phyloP scores from a whole-genome alignment of 2,113 vertebrate species.

The Ailuropoda melanoleuca region DNA sequence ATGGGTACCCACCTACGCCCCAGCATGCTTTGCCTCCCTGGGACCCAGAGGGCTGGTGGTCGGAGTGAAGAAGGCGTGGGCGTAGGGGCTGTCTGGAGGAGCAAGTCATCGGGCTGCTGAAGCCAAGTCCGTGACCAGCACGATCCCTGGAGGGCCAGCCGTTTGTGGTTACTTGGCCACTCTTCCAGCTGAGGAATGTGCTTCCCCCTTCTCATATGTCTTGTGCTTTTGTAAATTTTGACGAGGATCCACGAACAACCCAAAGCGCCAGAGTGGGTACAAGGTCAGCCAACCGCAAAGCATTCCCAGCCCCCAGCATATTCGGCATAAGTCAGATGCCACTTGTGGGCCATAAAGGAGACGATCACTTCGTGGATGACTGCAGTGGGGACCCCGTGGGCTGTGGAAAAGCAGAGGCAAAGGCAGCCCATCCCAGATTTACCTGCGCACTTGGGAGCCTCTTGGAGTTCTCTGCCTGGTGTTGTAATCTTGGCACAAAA shows the following conservation, averaged over 20 bases:
- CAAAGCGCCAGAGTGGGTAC: conserved; percentile 77
- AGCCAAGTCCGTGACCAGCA: conserved; percentile 81
- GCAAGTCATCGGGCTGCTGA: conserved; percentile 79
- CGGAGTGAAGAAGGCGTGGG: conserved; percentile 50
- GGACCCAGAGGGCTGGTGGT: conserved; percentile 37
- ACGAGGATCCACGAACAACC: conserved; percentile 76
- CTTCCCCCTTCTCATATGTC: conserved; percentile 80
- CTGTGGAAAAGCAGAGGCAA: not conserved
- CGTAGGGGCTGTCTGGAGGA: conserved; percentile 70
- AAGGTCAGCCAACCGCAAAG: conserved; percentile 61
- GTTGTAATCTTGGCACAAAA: not conserved
- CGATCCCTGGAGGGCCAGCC: conserved; percentile 75
- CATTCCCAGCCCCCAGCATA: not conserved
- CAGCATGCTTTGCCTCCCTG: conserved; percentile 15
- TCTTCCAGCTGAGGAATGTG: conserved; percentile 83
- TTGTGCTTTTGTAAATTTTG: conserved; percentile 76
- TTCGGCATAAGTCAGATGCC: not conserved
- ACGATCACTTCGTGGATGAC: not conserved
- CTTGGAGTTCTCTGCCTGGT: not conserved
- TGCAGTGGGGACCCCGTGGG: accelerated
- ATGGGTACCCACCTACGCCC: not conserved
- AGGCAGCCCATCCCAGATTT: not conserved
- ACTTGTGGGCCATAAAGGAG: not conserved
- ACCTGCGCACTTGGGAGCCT: not conserved
- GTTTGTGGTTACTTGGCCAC: conserved; percentile 82